Evolutionary conservation across 2,113 vertebrate genomes (phyloP).

Genomic region (Phalacrocorax pelagicus): DNA sequence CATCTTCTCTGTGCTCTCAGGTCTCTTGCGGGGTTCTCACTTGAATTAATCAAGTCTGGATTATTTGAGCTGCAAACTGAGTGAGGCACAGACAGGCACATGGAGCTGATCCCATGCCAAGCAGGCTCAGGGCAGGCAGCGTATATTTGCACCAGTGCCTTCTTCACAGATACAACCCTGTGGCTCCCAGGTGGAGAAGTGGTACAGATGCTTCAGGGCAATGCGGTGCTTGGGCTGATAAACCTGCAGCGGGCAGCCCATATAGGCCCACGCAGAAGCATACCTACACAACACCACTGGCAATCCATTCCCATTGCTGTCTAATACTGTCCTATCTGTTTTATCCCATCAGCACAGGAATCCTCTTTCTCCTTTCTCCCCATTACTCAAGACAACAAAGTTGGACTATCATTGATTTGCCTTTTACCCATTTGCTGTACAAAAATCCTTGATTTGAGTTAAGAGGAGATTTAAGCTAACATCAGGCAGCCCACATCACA

Average conservation of each 20-base stretch:
- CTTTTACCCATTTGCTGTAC: neutral
- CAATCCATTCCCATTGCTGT: neutral
- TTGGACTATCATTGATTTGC: neutral
- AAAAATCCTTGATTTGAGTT: neutral
- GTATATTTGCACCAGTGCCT: neutral
- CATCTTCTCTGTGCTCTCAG: neutral
- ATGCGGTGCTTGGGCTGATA: neutral
- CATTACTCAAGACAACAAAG: neutral
- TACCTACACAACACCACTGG: no score
- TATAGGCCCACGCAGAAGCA: rapidly evolving
- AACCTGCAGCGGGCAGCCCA: neutral
- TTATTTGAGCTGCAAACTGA: neutral
- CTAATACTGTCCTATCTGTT: neutral
- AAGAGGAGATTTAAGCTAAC: neutral
- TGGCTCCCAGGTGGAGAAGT: neutral
- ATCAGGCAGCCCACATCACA: neutral
- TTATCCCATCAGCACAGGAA: neutral
- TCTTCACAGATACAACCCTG: neutral
- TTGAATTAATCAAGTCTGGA: neutral
- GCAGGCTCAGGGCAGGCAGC: neutral
- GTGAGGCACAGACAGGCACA: rapidly evolving
- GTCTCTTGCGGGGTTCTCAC: neutral
- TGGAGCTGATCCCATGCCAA: neutral
- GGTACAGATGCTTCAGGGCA: neutral
- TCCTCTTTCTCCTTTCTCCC: neutral